Evolutionary conservation across 1,140 invertebrate species (phyloP).

Genomic region (Drosophila azteca): DNA sequence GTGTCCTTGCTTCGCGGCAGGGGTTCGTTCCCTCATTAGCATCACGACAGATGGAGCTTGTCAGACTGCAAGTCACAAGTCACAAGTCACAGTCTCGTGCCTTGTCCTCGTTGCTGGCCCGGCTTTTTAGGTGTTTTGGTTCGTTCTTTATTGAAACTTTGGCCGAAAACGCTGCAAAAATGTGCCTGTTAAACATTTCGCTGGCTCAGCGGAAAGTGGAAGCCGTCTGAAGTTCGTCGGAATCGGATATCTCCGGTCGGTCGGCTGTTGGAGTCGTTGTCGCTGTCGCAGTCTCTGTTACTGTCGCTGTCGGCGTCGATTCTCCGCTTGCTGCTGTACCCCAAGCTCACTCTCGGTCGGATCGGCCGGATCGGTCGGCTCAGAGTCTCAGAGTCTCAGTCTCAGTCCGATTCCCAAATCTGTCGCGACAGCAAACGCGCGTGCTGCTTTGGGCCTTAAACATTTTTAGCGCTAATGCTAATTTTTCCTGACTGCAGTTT

Average conservation of each 20-base stretch:
- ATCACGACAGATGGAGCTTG: not conserved
- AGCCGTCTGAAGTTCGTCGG: constrained; percentile 31
- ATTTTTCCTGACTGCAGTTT: constrained; percentile 60
- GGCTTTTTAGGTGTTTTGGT: not conserved
- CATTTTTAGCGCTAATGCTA: constrained; percentile 43
- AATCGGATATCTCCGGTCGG: constrained; percentile 28
- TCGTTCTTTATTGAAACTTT: constrained; percentile 20
- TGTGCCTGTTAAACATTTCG: constrained; percentile 49
- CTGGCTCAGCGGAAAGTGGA: constrained; percentile 65
- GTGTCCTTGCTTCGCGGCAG: constrained; percentile 51
- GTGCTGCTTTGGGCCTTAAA: constrained; percentile 53
- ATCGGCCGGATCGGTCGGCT: constrained; percentile 31
- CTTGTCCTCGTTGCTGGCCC: constrained; percentile 9
- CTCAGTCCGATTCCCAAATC: constrained; percentile 68
- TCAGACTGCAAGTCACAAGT: too few species aligned
- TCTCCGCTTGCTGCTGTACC: too few species aligned
- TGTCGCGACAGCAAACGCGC: constrained; percentile 74
- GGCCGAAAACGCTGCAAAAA: constrained; percentile 26
- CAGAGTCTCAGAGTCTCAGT: constrained; percentile 35
- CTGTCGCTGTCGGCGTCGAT: constrained; percentile 4
- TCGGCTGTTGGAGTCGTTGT: constrained; percentile 29
- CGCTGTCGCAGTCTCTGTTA: constrained; percentile 14
- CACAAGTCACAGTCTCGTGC: too few species aligned
- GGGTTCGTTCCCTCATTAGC: not conserved
- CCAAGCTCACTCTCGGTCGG: too few species aligned